Evolutionary conservation across 2,888 invertebrate genomes (phyloP).

Genomic region (Orchesella flavescens): DNA sequence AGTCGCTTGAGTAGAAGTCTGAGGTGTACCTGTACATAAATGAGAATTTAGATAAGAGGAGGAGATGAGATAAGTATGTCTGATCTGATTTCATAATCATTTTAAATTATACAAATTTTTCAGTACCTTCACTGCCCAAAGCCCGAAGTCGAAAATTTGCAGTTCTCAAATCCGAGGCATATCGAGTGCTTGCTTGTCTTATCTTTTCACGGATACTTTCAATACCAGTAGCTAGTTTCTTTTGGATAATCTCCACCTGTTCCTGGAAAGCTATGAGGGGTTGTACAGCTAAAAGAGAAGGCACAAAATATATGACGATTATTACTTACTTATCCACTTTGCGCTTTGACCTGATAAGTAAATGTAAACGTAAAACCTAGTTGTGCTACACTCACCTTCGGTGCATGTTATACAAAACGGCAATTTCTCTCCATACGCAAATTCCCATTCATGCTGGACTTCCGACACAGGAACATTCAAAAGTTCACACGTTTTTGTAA

Average conservation of each 20-base stretch:
- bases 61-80: no score
- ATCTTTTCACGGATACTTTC: constrained; percentile 11
- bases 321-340: background rate
- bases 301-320: background rate
- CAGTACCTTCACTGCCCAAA: constrained; percentile 5
- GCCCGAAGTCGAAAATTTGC: constrained; percentile 22
- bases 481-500: constrained; percentile 12
- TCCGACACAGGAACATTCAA: background rate
- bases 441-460: constrained; percentile 7
- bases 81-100: no score
- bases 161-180: background rate
- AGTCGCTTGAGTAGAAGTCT: background rate
- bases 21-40: background rate
- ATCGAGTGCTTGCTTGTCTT: background rate
- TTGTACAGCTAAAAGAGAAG: constrained; percentile 9
- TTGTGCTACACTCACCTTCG: background rate
- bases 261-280: background rate
- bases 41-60: no score
- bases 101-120: background rate
- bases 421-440: background rate
- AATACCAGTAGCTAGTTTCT: background rate
- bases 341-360: background rate
- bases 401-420: constrained; percentile 17
- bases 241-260: constrained; percentile 14
- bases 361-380: background rate